Evolutionary conservation across 2,888 invertebrate genomes (phyloP), one percentile per base, ranked within the genome.

Genomic region (Scaptomyza flava): DNA sequence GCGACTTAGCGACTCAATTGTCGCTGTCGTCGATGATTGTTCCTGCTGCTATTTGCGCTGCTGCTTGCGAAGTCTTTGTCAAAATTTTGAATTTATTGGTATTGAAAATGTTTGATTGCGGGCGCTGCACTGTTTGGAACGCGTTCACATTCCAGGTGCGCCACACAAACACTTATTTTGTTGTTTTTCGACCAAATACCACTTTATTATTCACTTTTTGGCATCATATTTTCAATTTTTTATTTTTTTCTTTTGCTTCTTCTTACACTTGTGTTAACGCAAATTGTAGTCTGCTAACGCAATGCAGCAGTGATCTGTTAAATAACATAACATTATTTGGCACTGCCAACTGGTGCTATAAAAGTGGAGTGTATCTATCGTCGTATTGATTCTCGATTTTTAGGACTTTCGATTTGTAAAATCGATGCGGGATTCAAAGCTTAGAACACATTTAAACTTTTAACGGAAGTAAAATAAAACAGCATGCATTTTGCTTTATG

Each of bases 221-320:
- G 72, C 77, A 74, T 74, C 77, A 67, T 81, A 82, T 78, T 80
- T 80, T 80, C 78, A 77, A 82, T 83, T 80, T 36, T 84, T 80
- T 80, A 80, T 80, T 36, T 84, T 81, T 74, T 84, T 79, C 73
- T 33, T 62, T 30, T 65, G 20, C 67, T 73, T 54, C 73, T 73
- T 70, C 73, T 73, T 64, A 51, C 31, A 54, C 64, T 58, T 34
- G 43, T 31, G 56, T 45, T 71, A 64, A 71, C 59, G 59, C 72
- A 56, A 64, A 59, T 43, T 65, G 27, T 59, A 27, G 47, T 45
- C 58, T 72, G 70, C 53, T 74, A 61, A 57, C 27, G 48, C 34
- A 41, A 27, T 9, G 14, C 8, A 5, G 53, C 60, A 53, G 46
- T 14, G 4, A 3, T 20, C 34, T 73, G 75, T 58, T 51, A 56